Base-by-base conservation (phyloP, 1,140 invertebrate species). In the Ectropis grisescens region DNA sequence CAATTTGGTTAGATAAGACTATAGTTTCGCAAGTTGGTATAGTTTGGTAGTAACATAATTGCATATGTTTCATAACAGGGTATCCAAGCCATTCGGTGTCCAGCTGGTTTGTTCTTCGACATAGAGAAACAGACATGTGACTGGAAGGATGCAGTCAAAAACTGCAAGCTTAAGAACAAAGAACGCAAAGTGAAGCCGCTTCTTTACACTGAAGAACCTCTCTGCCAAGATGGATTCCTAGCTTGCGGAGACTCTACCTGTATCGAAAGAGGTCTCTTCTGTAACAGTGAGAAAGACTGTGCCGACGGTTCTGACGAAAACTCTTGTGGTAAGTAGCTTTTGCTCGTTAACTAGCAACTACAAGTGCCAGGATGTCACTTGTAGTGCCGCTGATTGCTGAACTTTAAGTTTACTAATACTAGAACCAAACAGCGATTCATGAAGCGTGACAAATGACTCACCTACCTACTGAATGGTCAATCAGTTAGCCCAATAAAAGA, bases 111-210 rank as follows among this genome's bases (percentile, higher is more conserved):
- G 37, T 95, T 90, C 66, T 97, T 97, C 81, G 95, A 97, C 68
- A 96, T 97, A 55, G 94, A 97, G 61, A 96, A 96, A 74, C 95
- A 97, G 80, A 97, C 95, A 2, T 97, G 95, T 67, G 94, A 97
- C 67, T 97, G 95, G 95, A 97, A 96, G 70, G 92, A 91, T 42
- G 88, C 93, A 1, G 95, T 97, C 0, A 95, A 94, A 70, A 97
- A 97, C 71, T 97, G 95, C 81, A 93, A 94, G 59, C 78, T 93
- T 58, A 96, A 95, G 83, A 94, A 90, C 76, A 95, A 95, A 70
- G 93, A 95, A 62, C 89, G 92, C 39, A 94, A 95, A 70, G 89
- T 93, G 8, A 95, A 95, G 69, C 95, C 95, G 33, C 82, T 95
- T 38, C 82, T 97, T 2, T 91, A 91, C 79, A 97, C 95, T 2